Evolutionary conservation across 2,113 vertebrate genomes (phyloP), one percentile per base, ranked within the genome.

Genomic region (Laticauda laticaudata): DNA sequence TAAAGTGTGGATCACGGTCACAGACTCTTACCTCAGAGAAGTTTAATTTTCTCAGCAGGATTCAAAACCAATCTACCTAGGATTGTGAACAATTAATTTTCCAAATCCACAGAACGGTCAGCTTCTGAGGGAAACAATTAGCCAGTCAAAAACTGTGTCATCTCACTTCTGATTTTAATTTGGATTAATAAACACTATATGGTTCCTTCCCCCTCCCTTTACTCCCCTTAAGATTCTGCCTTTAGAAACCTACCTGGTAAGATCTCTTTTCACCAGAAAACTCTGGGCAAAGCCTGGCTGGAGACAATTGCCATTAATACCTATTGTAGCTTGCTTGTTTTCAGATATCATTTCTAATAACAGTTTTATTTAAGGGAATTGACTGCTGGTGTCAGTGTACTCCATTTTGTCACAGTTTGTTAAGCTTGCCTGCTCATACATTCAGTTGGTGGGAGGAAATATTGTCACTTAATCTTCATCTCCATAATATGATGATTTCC

Each of bases 91-190:
- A 95, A 96, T 97, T 97, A 95, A 98, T 98, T 97, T 96, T 87
- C 96, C 95, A 96, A 94, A 95, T 97, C 96, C 95, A 95, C 93
- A 15, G 94, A 94, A 64, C 2, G 9, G 96, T 97, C 97, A 92
- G 96, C 96, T 97, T 94, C 96, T 18, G 95, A 96, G 94, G 94
- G 53, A 97, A 97, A 97, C 96, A 97, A 97, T 98, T 97, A 97
- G 93, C 94, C 69, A 90, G 95, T 91, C 97, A 95, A 97, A 97
- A 97, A 98, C 97, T 97, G 96, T 94, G 97, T 97, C 97, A 97
- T 96, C 96, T 98, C 96, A 90, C 96, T 98, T 96, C 96, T 96
- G 96, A 96, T 96, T 97, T 97, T 97, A 98, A 98, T 98, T 97
- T 96, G 96, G 89, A 96, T 96, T 98, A 97, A 98, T 96, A 96